Base-by-base conservation (phyloP, 2,797 vertebrate genomes). In the Anas bernieri region DNA sequence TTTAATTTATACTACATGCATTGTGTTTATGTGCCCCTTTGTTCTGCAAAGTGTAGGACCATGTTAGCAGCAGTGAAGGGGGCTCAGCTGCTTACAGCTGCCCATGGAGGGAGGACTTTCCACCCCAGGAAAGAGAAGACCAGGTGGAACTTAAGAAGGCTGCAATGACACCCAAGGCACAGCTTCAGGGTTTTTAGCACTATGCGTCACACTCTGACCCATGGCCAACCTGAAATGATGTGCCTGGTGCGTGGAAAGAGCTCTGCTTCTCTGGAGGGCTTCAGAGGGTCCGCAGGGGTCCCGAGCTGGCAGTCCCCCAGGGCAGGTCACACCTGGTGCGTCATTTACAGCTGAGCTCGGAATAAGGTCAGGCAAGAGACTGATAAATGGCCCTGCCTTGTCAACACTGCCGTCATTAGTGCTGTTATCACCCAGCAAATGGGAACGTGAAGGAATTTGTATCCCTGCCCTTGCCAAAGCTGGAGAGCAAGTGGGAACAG, bases 341-440 rank as follows among this genome's bases (percentile, higher is more conserved):
- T 88, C 91, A 86, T 77, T 62, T 88, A 20, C 54, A 54, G 54
- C 41, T 68, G 63, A 74, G 83, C 70, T 80, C 48, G 23, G 41
- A 58, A 67, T 62, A 79, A 95, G 81, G 56, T 74, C 64, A 56
- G 81, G 35, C 31, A 15, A 50, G 81, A 85, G 68, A 61, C 37
- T 89, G 84, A 95, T 83, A 80, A 91, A 92, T 30, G 76, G 54
- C 64, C 17, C 28, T 87, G 64, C 46, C 89, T 59, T 92, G 66
- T 90, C 82, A 80, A 48, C 92, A 31, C 46, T n/a, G 33, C 46
- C 3, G 4, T 91, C 68, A 17, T 62, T 31, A 91, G 46, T 4
- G 17, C 73, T 90, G 66, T 73, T 92, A 88, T 94, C 88, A 74
- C 35, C 58, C 77, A 46, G 86, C 43, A 35, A 75, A 81, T 61